These are phyloP conservation scores for Neoascia interrupta DNA, from an alignment of 2,888 invertebrate genomes.

Conservation along the genomic window DNA sequence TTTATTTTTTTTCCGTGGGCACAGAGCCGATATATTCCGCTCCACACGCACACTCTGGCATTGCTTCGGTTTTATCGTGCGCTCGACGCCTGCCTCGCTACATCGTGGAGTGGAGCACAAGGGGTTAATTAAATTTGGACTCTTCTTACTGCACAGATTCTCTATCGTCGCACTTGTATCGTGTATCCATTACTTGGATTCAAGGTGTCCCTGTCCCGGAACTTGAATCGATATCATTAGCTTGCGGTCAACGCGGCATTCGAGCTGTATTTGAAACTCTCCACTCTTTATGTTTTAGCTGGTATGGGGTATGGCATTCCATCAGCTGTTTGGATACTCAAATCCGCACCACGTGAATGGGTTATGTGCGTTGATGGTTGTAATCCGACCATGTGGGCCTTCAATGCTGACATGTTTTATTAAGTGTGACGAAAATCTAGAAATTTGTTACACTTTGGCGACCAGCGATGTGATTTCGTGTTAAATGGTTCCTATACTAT, in stretches of 20 bases:
- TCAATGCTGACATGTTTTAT: no score
- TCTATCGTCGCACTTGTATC: no score
- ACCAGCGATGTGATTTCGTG: no score
- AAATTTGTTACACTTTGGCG: no score
- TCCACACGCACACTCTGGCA: constrained; percentile 3
- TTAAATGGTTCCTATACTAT: no score
- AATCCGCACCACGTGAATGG: constrained; percentile 40
- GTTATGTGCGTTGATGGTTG: no score
- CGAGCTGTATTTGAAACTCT: constrained; percentile 7
- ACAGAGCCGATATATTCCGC: constrained; percentile 32
- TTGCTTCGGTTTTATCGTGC: no score
- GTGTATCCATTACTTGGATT: not conserved
- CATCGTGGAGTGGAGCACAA: not conserved
- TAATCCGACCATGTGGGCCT: constrained; percentile 7
- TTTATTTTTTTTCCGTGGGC: constrained; percentile 23
- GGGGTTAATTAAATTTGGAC: constrained; percentile 28
- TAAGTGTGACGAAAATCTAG: no score
- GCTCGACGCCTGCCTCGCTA: no score
- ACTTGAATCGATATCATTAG: not conserved
- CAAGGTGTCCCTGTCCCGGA: no score
- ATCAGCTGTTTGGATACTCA: constrained; percentile 48
- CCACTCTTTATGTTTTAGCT: constrained; percentile 11
- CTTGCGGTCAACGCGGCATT: not conserved
- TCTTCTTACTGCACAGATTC: constrained; percentile 7
- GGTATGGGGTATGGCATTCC: not conserved